Base-by-base conservation (phyloP, 2,113 vertebrate genomes). In the Choloepus hoffmanni region DNA sequence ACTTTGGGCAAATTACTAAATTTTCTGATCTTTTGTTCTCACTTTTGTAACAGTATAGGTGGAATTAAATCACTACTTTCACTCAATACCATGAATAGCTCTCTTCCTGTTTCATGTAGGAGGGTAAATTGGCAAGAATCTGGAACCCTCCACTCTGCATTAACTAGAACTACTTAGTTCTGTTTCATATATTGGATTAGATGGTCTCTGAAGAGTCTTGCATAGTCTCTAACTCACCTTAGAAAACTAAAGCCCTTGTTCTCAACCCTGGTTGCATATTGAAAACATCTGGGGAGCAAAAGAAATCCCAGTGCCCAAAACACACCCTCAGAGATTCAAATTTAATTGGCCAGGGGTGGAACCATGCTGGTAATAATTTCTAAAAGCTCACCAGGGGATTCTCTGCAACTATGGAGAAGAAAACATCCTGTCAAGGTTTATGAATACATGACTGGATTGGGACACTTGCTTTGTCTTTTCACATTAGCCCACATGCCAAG, bases 401-500 rank as follows among this genome's bases (percentile, higher is more conserved):
- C 77, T 95, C 23, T 88, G n/a, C 30, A 91, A 87, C 24, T 24
- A 18, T 16, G 45, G 43, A 96, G 63, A 94, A 76, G 26, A 87
- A 92, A 48, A 19, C 1, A 11, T 79, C 36, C 89, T 96, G 89
- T 87, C 76, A 67, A 74, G 30, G 36, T 62, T 93, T 93, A 74
- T 89, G 55, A 96, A 84, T 86, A 85, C 74, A 91, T 45, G 83
- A 83, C n/a, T 87, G 13, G 28, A 55, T 36, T 43, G 30, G 55
- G 36, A 95, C 53, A 72, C 73, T 62, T 89, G 50, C 14, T 77
- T 95, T 95, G 94, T 95, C 95, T 53, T 36, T 86, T 96, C 85
- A 50, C 67, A 95, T 97, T 92, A 97, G 65, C 68, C 12, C 45
- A 84, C 88, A 97, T 89, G 63, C 40, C 96, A 97, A 92, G 89